Evolutionary conservation across 1,140 invertebrate species (phyloP), one percentile per base, ranked within the genome.

Genomic region (Drosophila mayri): DNA sequence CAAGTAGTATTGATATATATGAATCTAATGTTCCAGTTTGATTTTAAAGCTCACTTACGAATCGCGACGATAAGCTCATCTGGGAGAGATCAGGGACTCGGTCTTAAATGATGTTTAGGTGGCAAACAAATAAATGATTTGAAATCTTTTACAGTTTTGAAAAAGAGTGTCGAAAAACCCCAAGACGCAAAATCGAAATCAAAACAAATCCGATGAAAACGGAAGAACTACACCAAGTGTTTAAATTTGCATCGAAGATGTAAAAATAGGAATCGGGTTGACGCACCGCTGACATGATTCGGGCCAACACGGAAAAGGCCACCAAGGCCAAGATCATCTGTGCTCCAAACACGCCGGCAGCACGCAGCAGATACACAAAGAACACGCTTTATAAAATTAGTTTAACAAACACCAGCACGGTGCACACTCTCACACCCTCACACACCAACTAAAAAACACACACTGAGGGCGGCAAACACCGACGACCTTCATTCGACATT

Each of bases 401-500:
- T 79, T 79, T 65, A 57, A 28, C 61, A 62, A 44, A 76, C 78
- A 59, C n/a, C 41, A 77, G 67, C 43, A 3, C 18, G 50, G 32
- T 20, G 30, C 10, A 25, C 41, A 25, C 40, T 37, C 61, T 44
- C 49, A 25, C 30, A 54, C 30, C n/a, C 38, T 54, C 46, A 54
- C 43, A 25, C 44, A 63, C 37, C 35, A n/a, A n/a, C 66, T 1
- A 32, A 50, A 18, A 71, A 11, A 52, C 38, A 60, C 65, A 61
- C 35, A 62, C 71, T 20, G 57, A 38, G 40, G 54, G 40, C 70
- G 30, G 52, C 73, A 77, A 76, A 77, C 63, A 77, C 74, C 52
- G 47, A 22, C 66, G 82, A 91, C 90, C 90, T 91, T 91, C 90
- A 81, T 60, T 52, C 88, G 84, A 91, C 90, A 90, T 91, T 91